phyloP scores from a whole-genome alignment of 2,113 vertebrate species.

The Notiomystis cincta region DNA sequence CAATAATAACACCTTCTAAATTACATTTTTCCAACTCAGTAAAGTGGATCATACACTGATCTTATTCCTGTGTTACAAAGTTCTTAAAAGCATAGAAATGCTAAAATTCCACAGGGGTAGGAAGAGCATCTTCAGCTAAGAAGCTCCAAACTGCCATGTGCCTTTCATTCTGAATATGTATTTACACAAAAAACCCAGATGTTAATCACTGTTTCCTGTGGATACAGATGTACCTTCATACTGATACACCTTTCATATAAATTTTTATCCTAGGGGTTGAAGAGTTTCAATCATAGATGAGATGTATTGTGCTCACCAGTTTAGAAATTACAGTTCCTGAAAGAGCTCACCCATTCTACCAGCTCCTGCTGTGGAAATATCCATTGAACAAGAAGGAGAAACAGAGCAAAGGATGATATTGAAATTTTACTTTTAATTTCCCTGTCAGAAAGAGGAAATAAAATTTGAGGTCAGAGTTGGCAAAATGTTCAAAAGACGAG shows the following conservation, averaged over 20 bases:
- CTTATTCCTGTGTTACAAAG: not conserved
- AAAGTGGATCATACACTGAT: not conserved
- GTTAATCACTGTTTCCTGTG: not conserved
- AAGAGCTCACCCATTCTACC: not conserved
- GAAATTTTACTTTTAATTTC: not conserved
- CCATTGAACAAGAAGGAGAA: not conserved
- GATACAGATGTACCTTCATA: not conserved
- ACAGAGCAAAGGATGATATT: not conserved
- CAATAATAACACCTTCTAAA: not conserved
- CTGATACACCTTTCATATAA: not conserved
- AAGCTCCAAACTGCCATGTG: not conserved
- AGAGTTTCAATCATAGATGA: not conserved
- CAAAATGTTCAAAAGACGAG: not conserved
- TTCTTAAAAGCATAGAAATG: not conserved
- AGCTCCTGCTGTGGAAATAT: not conserved
- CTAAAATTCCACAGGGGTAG: not conserved
- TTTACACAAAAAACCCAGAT: slow-evolving; percentile 16
- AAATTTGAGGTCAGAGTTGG: not conserved
- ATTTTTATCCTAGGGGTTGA: not conserved
- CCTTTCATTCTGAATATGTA: not conserved
- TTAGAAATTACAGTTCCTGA: not conserved
- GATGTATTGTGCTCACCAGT: not conserved
- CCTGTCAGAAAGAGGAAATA: not conserved
- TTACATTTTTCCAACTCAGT: not conserved
- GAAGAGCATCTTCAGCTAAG: not conserved